phyloP scores from a whole-genome alignment of 2,113 vertebrate genomes.

The Percopsis transmontana region DNA sequence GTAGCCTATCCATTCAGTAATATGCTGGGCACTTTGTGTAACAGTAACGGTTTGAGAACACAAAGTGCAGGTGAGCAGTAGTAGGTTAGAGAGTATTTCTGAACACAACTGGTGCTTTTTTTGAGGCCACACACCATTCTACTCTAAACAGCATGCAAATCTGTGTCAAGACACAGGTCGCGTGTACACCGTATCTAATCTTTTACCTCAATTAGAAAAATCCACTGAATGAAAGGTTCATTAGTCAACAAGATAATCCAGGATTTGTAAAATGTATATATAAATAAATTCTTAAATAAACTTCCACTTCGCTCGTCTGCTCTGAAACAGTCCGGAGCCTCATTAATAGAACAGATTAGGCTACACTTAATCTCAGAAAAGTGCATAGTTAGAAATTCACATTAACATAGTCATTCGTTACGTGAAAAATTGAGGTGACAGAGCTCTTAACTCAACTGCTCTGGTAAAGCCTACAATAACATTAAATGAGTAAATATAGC shows the following conservation, averaged over 20 bases:
- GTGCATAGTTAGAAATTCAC: neutral
- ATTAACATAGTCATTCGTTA: neutral
- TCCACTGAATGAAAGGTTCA: neutral
- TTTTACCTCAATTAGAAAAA: neutral
- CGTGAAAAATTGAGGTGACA: neutral
- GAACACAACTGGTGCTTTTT: no score
- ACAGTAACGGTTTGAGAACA: no score
- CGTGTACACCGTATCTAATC: no score
- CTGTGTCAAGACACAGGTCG: no score
- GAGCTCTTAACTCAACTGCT: neutral
- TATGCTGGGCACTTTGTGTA: no score
- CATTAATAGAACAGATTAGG: constrained; percentile 1
- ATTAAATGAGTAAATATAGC: no score
- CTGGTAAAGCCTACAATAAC: neutral
- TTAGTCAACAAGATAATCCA: constrained; percentile 4
- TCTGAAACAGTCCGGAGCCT: neutral
- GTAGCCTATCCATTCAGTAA: no score
- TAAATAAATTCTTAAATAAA: neutral
- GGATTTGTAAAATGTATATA: neutral
- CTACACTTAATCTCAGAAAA: neutral
- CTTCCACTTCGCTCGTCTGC: neutral
- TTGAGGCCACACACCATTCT: no score
- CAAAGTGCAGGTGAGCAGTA: no score
- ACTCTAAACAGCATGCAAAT: no score
- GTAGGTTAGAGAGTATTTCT: no score